Evolutionary conservation across 2,888 invertebrate species (phyloP).

Genomic region (Leptopterna dolabrata): DNA sequence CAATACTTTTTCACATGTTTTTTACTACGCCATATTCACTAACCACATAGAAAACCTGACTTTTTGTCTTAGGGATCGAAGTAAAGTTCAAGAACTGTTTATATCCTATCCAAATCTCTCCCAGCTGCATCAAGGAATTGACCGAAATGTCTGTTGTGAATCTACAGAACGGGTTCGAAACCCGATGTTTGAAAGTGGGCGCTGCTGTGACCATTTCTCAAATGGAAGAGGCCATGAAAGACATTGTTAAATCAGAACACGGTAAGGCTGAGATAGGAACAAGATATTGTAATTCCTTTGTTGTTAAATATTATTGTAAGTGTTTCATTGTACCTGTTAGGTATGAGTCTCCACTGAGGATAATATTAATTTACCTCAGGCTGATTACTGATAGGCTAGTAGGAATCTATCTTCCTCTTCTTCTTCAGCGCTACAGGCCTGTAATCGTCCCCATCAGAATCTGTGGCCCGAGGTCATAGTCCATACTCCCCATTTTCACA

Average conservation of each 20-base stretch:
- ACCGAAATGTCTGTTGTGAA: slow-evolving; percentile 70
- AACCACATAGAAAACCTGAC: not conserved
- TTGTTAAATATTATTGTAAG: not conserved
- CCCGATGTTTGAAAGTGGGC: slow-evolving; percentile 77
- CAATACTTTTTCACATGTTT: too few species aligned
- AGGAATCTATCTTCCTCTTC: too few species aligned
- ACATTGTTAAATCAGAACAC: slow-evolving; percentile 65
- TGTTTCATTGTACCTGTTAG: too few species aligned
- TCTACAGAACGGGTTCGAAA: slow-evolving; percentile 65
- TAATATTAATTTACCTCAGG: too few species aligned
- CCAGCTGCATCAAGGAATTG: slow-evolving; percentile 78
- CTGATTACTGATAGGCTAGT: too few species aligned
- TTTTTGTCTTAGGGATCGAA: slow-evolving; percentile 75
- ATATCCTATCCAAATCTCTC: slow-evolving; percentile 84
- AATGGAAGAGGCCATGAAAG: slow-evolving; percentile 75
- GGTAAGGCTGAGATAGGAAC: slow-evolving; percentile 65
- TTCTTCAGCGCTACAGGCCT: too few species aligned
- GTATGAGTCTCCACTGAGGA: too few species aligned
- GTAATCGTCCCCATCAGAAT: too few species aligned
- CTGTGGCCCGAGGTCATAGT: too few species aligned
- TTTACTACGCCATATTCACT: too few species aligned
- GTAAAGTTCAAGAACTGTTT: slow-evolving; percentile 85
- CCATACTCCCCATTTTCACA: too few species aligned
- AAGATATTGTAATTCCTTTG: not conserved
- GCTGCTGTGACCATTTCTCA: slow-evolving; percentile 83